phyloP scores from a whole-genome alignment of 2,888 invertebrate species.

The Agrilus biguttatus region DNA sequence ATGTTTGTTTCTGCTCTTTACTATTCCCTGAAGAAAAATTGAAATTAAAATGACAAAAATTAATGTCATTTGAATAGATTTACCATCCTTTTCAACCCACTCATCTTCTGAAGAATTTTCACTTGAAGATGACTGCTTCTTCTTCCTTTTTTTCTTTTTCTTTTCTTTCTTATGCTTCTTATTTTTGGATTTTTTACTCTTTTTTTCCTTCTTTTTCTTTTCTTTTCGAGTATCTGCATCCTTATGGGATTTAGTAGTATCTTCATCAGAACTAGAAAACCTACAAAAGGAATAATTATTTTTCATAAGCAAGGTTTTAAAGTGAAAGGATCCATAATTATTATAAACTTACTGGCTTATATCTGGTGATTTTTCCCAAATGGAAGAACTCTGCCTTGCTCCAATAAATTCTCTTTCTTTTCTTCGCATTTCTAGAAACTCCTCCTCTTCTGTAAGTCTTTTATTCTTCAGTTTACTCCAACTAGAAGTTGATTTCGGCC shows the following conservation, averaged over 20 bases:
- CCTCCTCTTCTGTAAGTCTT: conserved; percentile 37
- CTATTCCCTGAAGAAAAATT: background rate
- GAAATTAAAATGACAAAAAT: background rate
- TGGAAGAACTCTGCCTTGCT: conserved; percentile 46
- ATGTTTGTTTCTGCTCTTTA: no score
- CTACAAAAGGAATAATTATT: conserved; percentile 16
- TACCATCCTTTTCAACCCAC: conserved; percentile 49
- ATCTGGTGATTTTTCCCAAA: conserved; percentile 66
- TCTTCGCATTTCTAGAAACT: conserved; percentile 55
- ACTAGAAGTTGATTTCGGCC: conserved; percentile 9
- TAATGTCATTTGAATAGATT: background rate
- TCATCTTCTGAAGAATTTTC: conserved; percentile 36
- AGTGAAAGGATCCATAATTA: no score
- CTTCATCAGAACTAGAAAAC: conserved; percentile 21
- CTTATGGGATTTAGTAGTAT: conserved; percentile 26
- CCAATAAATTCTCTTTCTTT: conserved; percentile 64
- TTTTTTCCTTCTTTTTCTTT: conserved; percentile 33
- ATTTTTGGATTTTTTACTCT: conserved; percentile 33
- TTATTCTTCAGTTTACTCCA: background rate
- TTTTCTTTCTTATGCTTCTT: conserved; percentile 39
- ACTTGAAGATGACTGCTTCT: conserved; percentile 29
- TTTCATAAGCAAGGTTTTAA: background rate
- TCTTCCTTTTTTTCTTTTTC: conserved; percentile 27
- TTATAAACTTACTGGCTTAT: conserved; percentile 44
- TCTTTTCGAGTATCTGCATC: conserved; percentile 22